Evolutionary conservation across 2,797 vertebrate species (phyloP).

Genomic region (Streptopelia turtur): DNA sequence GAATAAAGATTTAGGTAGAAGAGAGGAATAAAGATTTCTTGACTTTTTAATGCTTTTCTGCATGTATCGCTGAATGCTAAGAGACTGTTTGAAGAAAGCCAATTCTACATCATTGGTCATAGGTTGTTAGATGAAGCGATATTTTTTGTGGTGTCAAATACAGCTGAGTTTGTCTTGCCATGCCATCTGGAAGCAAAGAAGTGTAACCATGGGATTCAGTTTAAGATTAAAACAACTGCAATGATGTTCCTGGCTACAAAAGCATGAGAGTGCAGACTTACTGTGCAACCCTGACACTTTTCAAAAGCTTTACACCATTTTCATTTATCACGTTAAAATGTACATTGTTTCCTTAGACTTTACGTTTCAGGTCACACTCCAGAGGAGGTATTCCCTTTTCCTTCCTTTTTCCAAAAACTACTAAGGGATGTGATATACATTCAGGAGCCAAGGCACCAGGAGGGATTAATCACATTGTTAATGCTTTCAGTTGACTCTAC

Average conservation of each 20-base stretch:
- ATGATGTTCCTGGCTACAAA: not conserved
- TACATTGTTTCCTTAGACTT: not conserved
- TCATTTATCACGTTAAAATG: not conserved
- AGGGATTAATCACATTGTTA: not conserved
- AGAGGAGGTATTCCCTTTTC: not conserved
- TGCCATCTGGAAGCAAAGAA: not conserved
- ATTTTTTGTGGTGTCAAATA: not conserved
- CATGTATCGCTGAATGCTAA: not conserved
- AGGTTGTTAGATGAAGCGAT: not conserved
- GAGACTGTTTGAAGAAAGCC: not conserved
- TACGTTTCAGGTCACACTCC: not conserved
- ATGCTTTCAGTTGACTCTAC: not conserved
- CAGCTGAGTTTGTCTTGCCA: not conserved
- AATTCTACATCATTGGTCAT: not conserved
- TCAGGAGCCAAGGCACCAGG: not conserved
- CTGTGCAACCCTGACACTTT: not conserved
- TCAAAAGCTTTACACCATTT: not conserved
- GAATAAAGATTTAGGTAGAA: not conserved
- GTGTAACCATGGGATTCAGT: not conserved
- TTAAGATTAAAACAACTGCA: not conserved
- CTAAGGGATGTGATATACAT: not conserved
- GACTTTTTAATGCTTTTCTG: not conserved
- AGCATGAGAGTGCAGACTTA: not conserved
- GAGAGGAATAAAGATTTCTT: not conserved
- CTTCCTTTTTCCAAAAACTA: not conserved